Evolutionary conservation across 2,888 invertebrate genomes (phyloP), one percentile per base, ranked within the genome.

Genomic region (Gandaritis pyraliata): DNA sequence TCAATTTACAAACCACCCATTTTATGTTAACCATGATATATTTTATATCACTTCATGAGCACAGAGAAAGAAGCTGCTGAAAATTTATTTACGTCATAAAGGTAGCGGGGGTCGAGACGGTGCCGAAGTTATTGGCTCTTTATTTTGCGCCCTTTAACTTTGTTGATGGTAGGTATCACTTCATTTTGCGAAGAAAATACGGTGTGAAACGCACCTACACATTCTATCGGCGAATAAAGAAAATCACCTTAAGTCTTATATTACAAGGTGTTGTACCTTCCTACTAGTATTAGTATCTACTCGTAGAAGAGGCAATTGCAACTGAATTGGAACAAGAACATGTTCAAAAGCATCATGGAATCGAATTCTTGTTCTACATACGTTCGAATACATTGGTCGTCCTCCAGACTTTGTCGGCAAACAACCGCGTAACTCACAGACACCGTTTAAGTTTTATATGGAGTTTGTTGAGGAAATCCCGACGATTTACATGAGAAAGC

Each of bases 401-500:
- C 45, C 58, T 61, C 45, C 55, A 61, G 62, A 58, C 62, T 61
- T 64, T 54, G 60, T 57, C 48, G 45, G 64, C 69, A 69, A 69
- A 68, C 64, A 64, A 68, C 69, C 73, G 74, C 74, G 71, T 75
- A 76, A 72, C 74, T 75, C 72, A 67, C 64, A 69, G 68, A 71
- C 72, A 73, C 70, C 76, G 82, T 83, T 85, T 83, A 84, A 85
- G 80, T 85, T 85, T 80, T 82, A 85, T 81, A 84, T 85, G 78
- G 83, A 84, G 81, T 85, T 87, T 80, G 75, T 72, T 77, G 77
- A 81, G 79, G 80, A 87, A 87, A 88, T 88, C 87, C 83, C 73
- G 68, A 74, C 84, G 83, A 90, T 89, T 88, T 88, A 86, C 88
- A 90, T 90, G 83, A 87, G 85, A 89, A 88, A 87, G 82, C 81